A percentile compares a stretch with the other conserved stretches of the same genome.
Evolutionary conservation across 1,140 invertebrate species (phyloP).

Genomic region (Conopomorpha cramerella): DNA sequence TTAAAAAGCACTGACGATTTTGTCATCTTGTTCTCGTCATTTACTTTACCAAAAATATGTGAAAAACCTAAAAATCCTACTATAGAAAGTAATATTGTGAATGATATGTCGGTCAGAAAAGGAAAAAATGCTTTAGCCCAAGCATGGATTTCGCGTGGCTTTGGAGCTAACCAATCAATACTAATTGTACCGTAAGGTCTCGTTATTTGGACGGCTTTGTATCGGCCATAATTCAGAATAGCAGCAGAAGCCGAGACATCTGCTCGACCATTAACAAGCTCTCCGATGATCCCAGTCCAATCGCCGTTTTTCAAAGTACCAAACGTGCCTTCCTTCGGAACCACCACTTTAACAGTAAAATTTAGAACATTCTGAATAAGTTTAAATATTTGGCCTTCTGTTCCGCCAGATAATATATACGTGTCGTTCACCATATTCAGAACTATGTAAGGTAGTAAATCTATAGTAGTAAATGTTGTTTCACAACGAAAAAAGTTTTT

Average conservation of each 20-base stretch:
- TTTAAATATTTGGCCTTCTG: slow-evolving; percentile 9
- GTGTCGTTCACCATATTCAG: slow-evolving; percentile 10
- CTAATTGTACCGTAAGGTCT: slow-evolving; percentile 13
- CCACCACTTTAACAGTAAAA: background rate
- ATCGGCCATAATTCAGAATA: slow-evolving; percentile 12
- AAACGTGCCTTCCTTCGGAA: background rate
- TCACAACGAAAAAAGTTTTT: slow-evolving; percentile 25
- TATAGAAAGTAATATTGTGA: slow-evolving; percentile 13
- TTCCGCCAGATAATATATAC: slow-evolving; percentile 12
- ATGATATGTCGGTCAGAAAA: slow-evolving; percentile 14
- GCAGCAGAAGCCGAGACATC: slow-evolving; percentile 13
- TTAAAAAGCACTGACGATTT: slow-evolving; percentile 10
- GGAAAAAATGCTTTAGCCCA: slow-evolving; percentile 27
- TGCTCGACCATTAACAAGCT: background rate
- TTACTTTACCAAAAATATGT: slow-evolving; percentile 3
- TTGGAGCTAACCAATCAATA: slow-evolving; percentile 21
- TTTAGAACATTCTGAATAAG: background rate
- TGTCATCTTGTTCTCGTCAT: slow-evolving; percentile 4
- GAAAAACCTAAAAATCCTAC: slow-evolving; percentile 7
- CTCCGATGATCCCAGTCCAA: background rate
- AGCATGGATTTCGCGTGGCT: slow-evolving; percentile 18
- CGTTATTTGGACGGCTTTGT: slow-evolving; percentile 12
- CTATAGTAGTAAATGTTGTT: slow-evolving; percentile 13
- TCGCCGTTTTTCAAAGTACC: too few species aligned
- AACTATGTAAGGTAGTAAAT: slow-evolving; percentile 14